phyloP scores from a whole-genome alignment of 1,140 invertebrate genomes.

The Bombus balteatus region DNA sequence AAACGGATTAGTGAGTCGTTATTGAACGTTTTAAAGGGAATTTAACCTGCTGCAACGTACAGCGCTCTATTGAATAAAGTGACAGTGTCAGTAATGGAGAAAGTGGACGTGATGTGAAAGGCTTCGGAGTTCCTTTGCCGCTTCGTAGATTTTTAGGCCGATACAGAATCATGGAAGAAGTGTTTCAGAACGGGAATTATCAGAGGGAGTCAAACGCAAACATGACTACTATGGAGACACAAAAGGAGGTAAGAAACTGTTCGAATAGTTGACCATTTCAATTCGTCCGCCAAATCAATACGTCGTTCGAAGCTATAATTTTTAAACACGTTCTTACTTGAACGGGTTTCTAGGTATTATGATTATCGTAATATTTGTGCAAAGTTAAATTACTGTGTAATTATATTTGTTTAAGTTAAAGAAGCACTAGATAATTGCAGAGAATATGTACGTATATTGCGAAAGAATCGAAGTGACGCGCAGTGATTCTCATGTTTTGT shows the following conservation, averaged over 20 bases:
- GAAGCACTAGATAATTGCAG: not conserved
- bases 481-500: constrained; percentile 44
- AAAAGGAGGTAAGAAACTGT: constrained; percentile 73
- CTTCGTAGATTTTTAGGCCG: constrained; percentile 37
- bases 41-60: constrained; percentile 7
- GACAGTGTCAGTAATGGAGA: constrained; percentile 36
- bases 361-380: not conserved
- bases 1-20: not conserved
- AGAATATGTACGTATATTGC: not conserved
- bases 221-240: constrained; percentile 65
- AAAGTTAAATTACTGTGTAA: not conserved
- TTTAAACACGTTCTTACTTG: not conserved
- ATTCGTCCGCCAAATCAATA: constrained; percentile 60
- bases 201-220: constrained; percentile 70
- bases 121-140: constrained; percentile 4
- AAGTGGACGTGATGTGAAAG: constrained; percentile 55
- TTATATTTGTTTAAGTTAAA: not conserved
- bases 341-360: not conserved
- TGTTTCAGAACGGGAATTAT: constrained; percentile 79
- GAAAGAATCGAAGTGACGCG: constrained; percentile 4
- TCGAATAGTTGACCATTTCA: constrained; percentile 11
- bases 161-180: constrained; percentile 73
- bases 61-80: constrained; percentile 8
- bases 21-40: constrained; percentile 12
- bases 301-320: constrained; percentile 21